These are phyloP conservation scores for Hippoglossus hippoglossus DNA, from an alignment of 2,797 vertebrate species.

Conservation along the genomic window DNA sequence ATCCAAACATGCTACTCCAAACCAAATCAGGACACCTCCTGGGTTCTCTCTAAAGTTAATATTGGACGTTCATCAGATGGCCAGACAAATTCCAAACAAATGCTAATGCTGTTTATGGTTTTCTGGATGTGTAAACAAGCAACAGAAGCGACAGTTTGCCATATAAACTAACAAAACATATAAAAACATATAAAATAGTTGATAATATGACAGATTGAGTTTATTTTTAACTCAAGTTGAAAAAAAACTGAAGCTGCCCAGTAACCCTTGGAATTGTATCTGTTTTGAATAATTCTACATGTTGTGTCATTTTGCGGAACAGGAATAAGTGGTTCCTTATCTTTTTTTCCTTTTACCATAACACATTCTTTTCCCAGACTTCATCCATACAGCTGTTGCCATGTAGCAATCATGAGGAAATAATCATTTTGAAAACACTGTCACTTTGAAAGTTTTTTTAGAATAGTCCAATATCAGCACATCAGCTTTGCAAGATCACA, in stretches of 20 bases:
- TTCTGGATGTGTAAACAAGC: too few relatives aligned
- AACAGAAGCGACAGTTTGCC: too few relatives aligned
- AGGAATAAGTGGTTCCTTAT: background rate
- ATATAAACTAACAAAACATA: too few relatives aligned
- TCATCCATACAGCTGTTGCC: too few relatives aligned
- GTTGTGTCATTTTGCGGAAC: background rate
- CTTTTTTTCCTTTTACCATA: background rate
- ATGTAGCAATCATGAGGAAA: background rate
- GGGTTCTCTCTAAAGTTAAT: too few relatives aligned
- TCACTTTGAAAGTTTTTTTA: background rate
- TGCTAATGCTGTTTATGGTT: too few relatives aligned
- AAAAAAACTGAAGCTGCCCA: background rate
- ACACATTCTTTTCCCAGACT: background rate
- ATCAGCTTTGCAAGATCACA: too few relatives aligned
- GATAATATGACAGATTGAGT: background rate
- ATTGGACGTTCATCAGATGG: too few relatives aligned
- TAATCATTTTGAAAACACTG: background rate
- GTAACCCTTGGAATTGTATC: background rate
- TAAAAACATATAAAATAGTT: background rate
- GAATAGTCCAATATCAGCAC: too few relatives aligned
- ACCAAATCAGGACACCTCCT: too few relatives aligned
- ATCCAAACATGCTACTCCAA: too few relatives aligned
- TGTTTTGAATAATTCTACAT: background rate
- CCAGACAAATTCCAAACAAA: too few relatives aligned
- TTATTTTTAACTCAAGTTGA: background rate